Percentiles rank a stretch among this genome's conserved stretches.
Evolutionary conservation across 1,140 invertebrate genomes (phyloP).

Genomic region (Cheumatopsyche charites): DNA sequence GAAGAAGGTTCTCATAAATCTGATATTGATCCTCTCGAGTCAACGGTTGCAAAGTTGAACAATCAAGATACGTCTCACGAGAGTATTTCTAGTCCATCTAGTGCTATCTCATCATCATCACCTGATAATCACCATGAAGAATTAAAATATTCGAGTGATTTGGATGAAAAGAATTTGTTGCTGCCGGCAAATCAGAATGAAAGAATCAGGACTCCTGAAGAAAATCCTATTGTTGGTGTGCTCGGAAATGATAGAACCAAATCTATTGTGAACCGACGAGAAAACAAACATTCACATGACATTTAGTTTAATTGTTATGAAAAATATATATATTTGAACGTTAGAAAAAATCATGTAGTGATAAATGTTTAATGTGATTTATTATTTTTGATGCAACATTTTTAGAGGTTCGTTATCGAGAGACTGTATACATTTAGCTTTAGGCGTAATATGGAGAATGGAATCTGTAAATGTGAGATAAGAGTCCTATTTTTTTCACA

Average conservation of each 20-base stretch:
- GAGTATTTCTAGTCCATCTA: constrained; percentile 42
- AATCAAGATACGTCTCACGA: constrained; percentile 29
- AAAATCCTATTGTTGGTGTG: constrained; percentile 46
- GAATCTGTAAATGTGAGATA: constrained; percentile 34
- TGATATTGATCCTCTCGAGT: constrained; percentile 31
- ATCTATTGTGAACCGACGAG: constrained; percentile 39
- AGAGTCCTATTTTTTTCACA: constrained; percentile 26
- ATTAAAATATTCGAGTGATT: constrained; percentile 29
- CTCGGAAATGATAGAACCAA: constrained; percentile 36
- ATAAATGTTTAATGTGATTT: constrained; percentile 30
- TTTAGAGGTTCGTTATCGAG: background rate
- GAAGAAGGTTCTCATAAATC: constrained; percentile 55
- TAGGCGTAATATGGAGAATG: constrained; percentile 22
- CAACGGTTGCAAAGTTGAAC: background rate
- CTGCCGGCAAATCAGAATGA: constrained; percentile 6
- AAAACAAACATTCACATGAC: constrained; percentile 46
- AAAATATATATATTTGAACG: constrained; percentile 1
- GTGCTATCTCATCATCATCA: constrained; percentile 36
- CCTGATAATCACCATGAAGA: constrained; percentile 33
- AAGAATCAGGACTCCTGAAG: constrained; percentile 38
- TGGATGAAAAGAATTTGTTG: constrained; percentile 13
- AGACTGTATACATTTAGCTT: constrained; percentile 27
- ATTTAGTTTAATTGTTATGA: constrained; percentile 40
- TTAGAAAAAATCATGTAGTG: constrained; percentile 19
- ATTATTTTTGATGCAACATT: constrained; percentile 20